Evolutionary conservation across 2,888 invertebrate genomes (phyloP), one percentile per base, ranked within the genome.

Genomic region (Tholera decimalis): DNA sequence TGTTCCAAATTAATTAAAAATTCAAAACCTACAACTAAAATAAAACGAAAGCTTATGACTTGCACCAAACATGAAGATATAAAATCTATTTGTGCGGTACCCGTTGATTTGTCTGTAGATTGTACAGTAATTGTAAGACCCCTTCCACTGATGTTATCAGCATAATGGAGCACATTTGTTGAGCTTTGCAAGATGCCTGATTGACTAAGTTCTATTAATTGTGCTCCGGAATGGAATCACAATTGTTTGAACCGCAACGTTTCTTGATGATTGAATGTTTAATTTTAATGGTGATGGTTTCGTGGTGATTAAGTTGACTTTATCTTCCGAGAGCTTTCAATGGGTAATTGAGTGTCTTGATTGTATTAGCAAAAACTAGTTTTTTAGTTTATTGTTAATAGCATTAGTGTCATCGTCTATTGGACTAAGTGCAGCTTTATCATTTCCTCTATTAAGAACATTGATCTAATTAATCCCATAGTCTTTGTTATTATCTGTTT

Each of bases 71-170:
- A 70, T 71, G 78, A 77, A 89, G 89, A 89, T 89, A 90, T 89
- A 90, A 90, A 91, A 92, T 91, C 91, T 92, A 92, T 92, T 92
- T 90, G 88, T 84, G 87, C 85, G 85, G 85, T 85, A 88, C 88
- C 85, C 89, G 91, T 91, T 88, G 90, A 91, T 91, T 87, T 86
- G 89, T 87, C 87, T 82, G 76, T 77, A 89, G 88, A 89, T 89
- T 88, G 89, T 83, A 77, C 83, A 83, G 87, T 86, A 89, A 89
- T 89, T 88, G 88, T 85, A 70, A 79, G 77, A 74, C 80, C 83
- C 85, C 80, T 77, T 79, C 80, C 56, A 77, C 76, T 70, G 92
- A 92, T 91, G 83, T 68, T 89, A 91, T 92, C 91, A 79, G 72
- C 69, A 80, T 89, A 89, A 90, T 89, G 86, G 86, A 83, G 82